Evolutionary conservation across 2,113 vertebrate genomes (phyloP).

Genomic region (Callospermophilus lateralis): DNA sequence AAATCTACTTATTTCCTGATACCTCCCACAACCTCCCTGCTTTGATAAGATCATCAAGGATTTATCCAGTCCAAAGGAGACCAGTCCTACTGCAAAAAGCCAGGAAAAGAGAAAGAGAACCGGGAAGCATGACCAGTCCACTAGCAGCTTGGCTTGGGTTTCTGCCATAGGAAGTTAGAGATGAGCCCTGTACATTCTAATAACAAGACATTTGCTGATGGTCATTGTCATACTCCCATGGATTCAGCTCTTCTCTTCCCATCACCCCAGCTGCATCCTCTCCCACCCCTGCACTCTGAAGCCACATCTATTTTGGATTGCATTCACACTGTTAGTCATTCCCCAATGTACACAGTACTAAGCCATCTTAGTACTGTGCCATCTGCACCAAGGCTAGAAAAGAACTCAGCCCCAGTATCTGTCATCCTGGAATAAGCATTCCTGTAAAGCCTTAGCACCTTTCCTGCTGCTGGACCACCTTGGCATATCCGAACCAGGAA

Average conservation of each 20-base stretch:
- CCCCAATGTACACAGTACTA: too few species aligned
- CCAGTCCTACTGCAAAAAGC: not conserved
- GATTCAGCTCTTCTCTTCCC: slow-evolving; percentile 18
- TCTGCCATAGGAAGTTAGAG: not conserved
- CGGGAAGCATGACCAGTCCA: not conserved
- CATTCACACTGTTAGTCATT: not conserved
- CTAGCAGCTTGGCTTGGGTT: not conserved
- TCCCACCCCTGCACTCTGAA: not conserved
- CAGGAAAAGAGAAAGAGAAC: not conserved
- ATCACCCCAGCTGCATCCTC: not conserved
- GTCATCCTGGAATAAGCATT: not conserved
- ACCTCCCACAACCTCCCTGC: not conserved
- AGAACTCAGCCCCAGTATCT: not conserved
- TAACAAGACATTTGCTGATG: not conserved
- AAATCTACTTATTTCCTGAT: slow-evolving; percentile 44
- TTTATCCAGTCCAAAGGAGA: not conserved
- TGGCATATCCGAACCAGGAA: not conserved
- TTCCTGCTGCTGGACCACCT: not conserved
- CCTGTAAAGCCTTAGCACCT: not conserved
- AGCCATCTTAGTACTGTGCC: not conserved
- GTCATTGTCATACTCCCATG: not conserved
- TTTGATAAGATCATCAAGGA: not conserved
- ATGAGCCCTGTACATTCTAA: not conserved
- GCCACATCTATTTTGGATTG: not conserved
- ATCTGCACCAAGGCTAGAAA: not conserved